phyloP scores from a whole-genome alignment of 2,888 invertebrate genomes.

The Petrolisthes cinctipes region DNA sequence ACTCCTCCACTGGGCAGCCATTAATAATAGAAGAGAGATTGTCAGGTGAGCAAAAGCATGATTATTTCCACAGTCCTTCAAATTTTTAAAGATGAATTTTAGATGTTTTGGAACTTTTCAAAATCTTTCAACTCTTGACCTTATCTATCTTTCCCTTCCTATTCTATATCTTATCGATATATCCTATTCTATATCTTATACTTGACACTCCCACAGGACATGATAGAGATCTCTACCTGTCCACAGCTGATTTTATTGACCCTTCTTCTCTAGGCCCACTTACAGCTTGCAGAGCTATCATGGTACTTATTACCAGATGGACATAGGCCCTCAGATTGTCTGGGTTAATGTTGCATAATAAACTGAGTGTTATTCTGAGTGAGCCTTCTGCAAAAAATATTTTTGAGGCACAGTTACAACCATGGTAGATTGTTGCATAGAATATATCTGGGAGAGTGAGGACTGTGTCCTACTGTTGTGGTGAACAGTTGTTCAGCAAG shows the following conservation, averaged over 20 bases:
- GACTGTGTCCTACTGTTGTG: too few relatives aligned
- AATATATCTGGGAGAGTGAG: too few relatives aligned
- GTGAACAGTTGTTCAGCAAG: too few relatives aligned
- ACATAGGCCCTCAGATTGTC: too few relatives aligned
- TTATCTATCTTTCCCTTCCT: not conserved
- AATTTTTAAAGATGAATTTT: not conserved
- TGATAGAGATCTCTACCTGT: not conserved
- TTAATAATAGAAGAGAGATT: conserved; percentile 91
- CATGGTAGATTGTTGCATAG: too few relatives aligned
- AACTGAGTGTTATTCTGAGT: too few relatives aligned
- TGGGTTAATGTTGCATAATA: too few relatives aligned
- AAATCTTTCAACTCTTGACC: not conserved
- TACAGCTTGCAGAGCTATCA: too few relatives aligned
- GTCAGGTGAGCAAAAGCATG: conserved; percentile 74
- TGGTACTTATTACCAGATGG: too few relatives aligned
- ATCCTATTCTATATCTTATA: not conserved
- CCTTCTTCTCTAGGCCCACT: not conserved
- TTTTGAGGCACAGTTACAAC: too few relatives aligned
- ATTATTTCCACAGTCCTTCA: not conserved
- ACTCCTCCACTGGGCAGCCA: conserved; percentile 98
- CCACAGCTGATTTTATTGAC: not conserved
- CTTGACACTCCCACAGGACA: not conserved
- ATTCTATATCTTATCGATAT: not conserved
- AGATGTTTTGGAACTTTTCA: not conserved
- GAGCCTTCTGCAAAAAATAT: too few relatives aligned